phyloP scores from a whole-genome alignment of 92 coral and sea anemone genomes.

The Ricordea florida region DNA sequence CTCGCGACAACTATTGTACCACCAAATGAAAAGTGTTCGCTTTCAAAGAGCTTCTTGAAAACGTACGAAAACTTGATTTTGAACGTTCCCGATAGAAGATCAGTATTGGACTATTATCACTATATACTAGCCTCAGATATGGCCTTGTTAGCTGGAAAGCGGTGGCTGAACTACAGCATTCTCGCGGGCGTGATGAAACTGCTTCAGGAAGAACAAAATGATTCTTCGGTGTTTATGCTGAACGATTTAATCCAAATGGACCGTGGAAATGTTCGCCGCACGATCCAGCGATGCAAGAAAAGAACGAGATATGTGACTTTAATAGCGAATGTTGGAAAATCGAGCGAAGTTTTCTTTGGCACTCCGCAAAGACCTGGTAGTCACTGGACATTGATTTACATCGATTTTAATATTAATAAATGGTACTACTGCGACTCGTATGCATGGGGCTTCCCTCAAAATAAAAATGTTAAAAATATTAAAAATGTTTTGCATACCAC shows the following conservation, averaged over 20 bases:
- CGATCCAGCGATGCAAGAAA: background rate
- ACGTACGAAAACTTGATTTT: background rate
- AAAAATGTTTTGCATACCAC: too few relatives aligned
- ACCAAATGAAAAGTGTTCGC: conserved; percentile 20
- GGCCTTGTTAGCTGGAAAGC: conserved; percentile 20
- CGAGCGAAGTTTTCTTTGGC: conserved; percentile 37
- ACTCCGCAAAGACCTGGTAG: conserved; percentile 30
- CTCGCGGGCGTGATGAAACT: conserved; percentile 20
- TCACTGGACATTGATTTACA: conserved; percentile 61
- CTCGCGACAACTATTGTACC: background rate
- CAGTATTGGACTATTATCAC: conserved; percentile 16
- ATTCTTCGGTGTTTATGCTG: conserved; percentile 30
- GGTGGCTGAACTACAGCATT: conserved; percentile 31
- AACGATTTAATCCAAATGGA: conserved; percentile 28
- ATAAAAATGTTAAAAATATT: too few relatives aligned
- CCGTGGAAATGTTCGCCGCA: background rate
- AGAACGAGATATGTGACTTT: conserved; percentile 23
- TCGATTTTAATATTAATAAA: conserved; percentile 36
- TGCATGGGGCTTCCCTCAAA: conserved; percentile 41
- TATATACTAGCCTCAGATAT: conserved; percentile 36
- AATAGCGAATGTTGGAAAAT: conserved; percentile 21
- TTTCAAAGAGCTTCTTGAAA: conserved; percentile 6
- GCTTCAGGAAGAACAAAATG: background rate
- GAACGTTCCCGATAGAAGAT: conserved; percentile 18
- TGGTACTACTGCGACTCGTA: conserved; percentile 60